A percentile compares a stretch with the other conserved stretches of the same genome.
Evolutionary conservation across 2,888 invertebrate species (phyloP).

Genomic region (Malacosoma neustria): DNA sequence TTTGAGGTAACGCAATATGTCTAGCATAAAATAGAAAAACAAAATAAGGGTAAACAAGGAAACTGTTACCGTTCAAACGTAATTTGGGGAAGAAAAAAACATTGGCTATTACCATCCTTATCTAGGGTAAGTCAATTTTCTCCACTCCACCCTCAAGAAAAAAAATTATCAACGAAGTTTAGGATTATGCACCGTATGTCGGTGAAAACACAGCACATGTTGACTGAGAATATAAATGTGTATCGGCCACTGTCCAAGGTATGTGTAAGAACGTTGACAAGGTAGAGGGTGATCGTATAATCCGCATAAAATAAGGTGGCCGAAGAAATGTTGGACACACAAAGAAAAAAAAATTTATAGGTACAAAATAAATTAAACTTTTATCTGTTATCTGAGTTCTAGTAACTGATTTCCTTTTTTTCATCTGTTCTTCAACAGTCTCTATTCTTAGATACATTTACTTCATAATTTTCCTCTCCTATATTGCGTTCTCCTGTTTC

Average conservation of each 20-base stretch:
- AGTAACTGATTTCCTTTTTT: too few relatives aligned
- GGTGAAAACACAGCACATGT: too few relatives aligned
- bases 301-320: constrained; percentile 71
- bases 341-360: constrained; percentile 18
- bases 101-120: constrained; percentile 63
- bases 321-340: constrained; percentile 36
- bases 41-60: constrained; percentile 65
- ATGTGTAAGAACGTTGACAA: constrained; percentile 68
- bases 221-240: constrained; percentile 15
- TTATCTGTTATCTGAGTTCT: too few relatives aligned
- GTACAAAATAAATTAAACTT: neutral
- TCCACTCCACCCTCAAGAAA: constrained; percentile 39
- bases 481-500: too few relatives aligned
- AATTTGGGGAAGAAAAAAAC: constrained; percentile 55
- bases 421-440: too few relatives aligned
- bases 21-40: constrained; percentile 12
- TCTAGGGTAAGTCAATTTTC: constrained; percentile 71
- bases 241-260: constrained; percentile 55
- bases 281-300: constrained; percentile 69
- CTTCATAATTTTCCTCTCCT: too few relatives aligned
- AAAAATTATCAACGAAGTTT: too few relatives aligned
- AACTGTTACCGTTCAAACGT: constrained; percentile 53
- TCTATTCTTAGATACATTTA: too few relatives aligned
- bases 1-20: neutral
- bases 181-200: too few relatives aligned